phyloP scores from a whole-genome alignment of 92 coral and sea anemone species.

The Micromussa lordhowensis region DNA sequence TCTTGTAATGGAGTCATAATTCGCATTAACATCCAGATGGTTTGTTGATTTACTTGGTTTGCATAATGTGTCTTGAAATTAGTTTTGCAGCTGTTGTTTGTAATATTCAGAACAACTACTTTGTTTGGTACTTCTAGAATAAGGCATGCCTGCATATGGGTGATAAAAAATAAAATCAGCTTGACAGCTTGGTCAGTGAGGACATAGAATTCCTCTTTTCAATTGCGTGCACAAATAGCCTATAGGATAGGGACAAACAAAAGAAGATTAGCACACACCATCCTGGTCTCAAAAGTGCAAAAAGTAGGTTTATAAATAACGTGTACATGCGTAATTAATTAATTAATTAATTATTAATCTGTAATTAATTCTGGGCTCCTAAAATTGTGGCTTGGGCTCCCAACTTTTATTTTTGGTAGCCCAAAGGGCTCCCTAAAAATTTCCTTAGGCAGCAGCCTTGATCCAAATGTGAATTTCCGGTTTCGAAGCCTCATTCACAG shows the following conservation, averaged over 20 bases:
- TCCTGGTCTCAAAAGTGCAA: too few relatives aligned
- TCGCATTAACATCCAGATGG: conserved; percentile 1
- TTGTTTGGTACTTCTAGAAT: too few relatives aligned
- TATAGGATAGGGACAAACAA: too few relatives aligned
- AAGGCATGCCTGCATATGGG: background rate
- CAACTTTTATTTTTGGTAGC: too few relatives aligned
- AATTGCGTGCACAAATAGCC: conserved; percentile 11
- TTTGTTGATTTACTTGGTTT: conserved; percentile 16
- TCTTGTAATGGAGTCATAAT: conserved; percentile 14
- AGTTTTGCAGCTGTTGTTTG: background rate
- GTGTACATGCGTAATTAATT: too few relatives aligned
- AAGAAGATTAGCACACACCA: too few relatives aligned
- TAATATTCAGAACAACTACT: background rate
- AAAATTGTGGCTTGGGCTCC: too few relatives aligned
- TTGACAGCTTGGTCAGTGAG: conserved; percentile 7
- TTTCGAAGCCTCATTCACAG: conserved; percentile 36
- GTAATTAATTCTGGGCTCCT: too few relatives aligned
- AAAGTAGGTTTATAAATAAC: too few relatives aligned
- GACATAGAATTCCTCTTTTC: conserved; percentile 8
- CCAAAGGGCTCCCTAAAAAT: too few relatives aligned
- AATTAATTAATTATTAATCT: too few relatives aligned
- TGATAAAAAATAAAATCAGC: conserved; percentile 11
- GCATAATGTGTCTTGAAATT: conserved; percentile 11
- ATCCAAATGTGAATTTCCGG: conserved; percentile 39
- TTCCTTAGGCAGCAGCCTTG: too few relatives aligned